Conservation (phyloP, 2,888 invertebrate genomes). For the Punctoribates punctum region DNA sequence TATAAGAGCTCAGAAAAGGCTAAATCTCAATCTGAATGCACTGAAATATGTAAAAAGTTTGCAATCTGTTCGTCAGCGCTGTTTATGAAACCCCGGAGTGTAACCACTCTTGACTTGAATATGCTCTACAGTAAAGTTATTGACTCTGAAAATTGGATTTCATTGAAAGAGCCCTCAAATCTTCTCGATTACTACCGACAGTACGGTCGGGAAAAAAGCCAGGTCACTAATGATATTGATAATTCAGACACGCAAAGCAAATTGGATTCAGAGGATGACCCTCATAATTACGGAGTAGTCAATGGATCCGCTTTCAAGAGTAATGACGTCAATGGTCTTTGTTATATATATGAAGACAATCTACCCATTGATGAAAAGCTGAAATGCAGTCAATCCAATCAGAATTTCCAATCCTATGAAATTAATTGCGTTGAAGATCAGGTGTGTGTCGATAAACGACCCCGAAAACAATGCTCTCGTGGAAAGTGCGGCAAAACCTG, state of each 20-base stretch:
- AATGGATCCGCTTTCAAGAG: background rate
- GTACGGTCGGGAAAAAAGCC: background rate
- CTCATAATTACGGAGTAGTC: background rate
- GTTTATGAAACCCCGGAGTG: background rate
- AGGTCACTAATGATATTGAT: background rate
- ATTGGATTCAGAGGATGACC: background rate
- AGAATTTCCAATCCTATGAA: background rate
- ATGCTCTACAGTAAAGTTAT: background rate
- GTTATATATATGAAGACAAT: background rate
- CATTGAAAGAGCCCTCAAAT: background rate
- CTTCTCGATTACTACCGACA: background rate
- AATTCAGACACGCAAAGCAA: no score
- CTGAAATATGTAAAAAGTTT: background rate
- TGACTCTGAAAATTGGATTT: background rate
- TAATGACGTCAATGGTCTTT: background rate
- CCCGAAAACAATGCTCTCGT: background rate
- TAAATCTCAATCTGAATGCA: background rate
- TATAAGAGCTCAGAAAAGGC: background rate
- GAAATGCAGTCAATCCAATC: background rate
- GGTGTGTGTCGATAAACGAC: background rate
- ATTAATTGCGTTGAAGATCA: conserved; percentile 8
- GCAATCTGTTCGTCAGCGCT: background rate
- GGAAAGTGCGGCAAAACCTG: background rate
- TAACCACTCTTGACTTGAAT: background rate
- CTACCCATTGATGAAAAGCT: background rate